Evolutionary conservation across 2,797 vertebrate genomes (phyloP).

Genomic region (Ctenochaetus hawaiiensis): DNA sequence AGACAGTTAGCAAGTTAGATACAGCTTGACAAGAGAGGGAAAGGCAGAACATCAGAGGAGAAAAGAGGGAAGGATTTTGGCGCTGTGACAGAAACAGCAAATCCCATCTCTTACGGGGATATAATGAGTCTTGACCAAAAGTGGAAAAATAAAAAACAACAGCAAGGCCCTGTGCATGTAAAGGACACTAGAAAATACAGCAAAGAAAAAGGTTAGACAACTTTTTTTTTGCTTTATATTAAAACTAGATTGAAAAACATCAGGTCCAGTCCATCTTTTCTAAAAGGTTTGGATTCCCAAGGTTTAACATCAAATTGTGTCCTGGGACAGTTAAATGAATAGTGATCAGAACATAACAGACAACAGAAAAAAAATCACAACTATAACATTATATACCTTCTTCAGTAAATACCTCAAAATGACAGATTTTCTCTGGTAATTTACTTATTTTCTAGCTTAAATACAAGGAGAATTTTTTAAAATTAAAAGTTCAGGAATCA

Average conservation of each 20-base stretch:
- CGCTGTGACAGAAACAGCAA: constrained; percentile 38
- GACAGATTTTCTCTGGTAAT: background rate
- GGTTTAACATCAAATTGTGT: background rate
- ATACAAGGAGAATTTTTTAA: background rate
- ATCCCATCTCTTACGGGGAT: constrained; percentile 20
- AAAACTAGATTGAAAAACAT: constrained; percentile 6
- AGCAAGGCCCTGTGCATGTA: constrained; percentile 34
- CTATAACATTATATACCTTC: background rate
- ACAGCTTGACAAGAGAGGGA: constrained; percentile 66
- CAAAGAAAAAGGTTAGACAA: constrained; percentile 60
- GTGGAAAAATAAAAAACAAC: constrained; percentile 5
- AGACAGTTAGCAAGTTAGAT: constrained; percentile 88
- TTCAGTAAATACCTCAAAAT: background rate
- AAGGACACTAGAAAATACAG: constrained; percentile 45
- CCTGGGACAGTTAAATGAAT: constrained; percentile 3
- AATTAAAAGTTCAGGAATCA: background rate
- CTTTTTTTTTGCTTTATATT: constrained; percentile 6
- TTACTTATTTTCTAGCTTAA: background rate
- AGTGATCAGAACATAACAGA: constrained; percentile 2
- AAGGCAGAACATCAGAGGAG: constrained; percentile 43
- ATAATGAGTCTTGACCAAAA: constrained; percentile 46
- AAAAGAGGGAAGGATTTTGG: constrained; percentile 18
- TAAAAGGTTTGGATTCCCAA: background rate
- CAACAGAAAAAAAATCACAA: background rate
- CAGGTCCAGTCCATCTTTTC: constrained; percentile 1